phyloP scores from a whole-genome alignment of 2,113 vertebrate genomes.

The Heptranchias perlo region DNA sequence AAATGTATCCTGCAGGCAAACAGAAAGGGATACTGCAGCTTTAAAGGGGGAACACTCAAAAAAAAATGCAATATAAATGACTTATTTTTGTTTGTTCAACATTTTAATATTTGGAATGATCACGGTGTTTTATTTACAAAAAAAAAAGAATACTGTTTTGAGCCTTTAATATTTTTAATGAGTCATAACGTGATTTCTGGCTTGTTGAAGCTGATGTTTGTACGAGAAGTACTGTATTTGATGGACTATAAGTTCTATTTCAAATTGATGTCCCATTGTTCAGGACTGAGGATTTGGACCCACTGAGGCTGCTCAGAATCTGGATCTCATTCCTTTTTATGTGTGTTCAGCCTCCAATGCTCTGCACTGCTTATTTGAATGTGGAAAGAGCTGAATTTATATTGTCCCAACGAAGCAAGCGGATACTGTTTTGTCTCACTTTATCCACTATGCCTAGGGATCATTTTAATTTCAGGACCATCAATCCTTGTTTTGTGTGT shows the following conservation, averaged over 20 bases:
- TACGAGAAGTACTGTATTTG: not conserved
- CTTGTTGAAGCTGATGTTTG: not conserved
- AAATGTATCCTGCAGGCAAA: slow-evolving; percentile 4
- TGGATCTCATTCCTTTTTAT: not conserved
- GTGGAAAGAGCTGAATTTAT: not conserved
- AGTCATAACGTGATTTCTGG: not conserved
- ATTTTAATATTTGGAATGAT: not conserved
- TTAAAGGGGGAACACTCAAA: not conserved
- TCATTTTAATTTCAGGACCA: not conserved
- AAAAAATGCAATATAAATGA: not conserved
- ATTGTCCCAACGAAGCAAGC: too few species aligned
- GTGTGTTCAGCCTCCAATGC: not conserved
- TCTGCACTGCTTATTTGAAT: not conserved
- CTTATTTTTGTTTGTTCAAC: not conserved
- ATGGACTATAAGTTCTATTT: not conserved
- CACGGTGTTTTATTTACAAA: not conserved
- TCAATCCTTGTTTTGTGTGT: not conserved
- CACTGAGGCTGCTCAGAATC: not conserved
- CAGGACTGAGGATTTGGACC: not conserved
- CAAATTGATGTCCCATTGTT: not conserved
- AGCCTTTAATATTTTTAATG: not conserved
- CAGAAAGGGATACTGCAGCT: not conserved
- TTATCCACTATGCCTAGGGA: not conserved
- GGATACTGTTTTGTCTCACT: not conserved
- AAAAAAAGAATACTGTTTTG: not conserved